Evolutionary conservation across 2,797 vertebrate genomes (phyloP), one percentile per base, ranked within the genome.

Genomic region (Rhadinocentrus ornatus): DNA sequence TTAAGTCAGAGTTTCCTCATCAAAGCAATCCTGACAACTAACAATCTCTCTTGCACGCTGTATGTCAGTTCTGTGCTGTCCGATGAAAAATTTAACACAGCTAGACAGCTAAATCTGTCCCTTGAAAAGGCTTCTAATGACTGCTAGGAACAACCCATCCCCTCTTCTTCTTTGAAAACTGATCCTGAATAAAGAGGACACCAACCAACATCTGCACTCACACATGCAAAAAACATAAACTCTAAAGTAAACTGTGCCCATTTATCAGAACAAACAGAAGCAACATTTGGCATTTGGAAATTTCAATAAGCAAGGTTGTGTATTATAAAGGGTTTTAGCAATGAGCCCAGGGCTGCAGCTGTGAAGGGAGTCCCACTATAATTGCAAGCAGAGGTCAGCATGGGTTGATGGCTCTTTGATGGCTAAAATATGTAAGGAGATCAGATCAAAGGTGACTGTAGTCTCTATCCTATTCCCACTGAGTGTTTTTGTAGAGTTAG

Each of bases 401-500:
- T 81, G 78, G 80, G 69, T 75, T 22, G 16, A 71, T 56, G 58
- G 56, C 62, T 70, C 82, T 88, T 88, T 90, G 87, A 87, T 90
- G 84, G 74, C 76, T 83, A 73, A 83, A 84, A 85, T 83, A 88
- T 86, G 80, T 78, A 85, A 89, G 86, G 82, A 84, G 80, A 85
- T 75, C 73, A 77, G 85, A 90, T 92, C 86, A 90, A 90, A 88
- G 86, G 86, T 88, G 83, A 78, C 66, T 66, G 44, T 29, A 85
- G 71, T 75, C 80, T 73, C 78, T 86, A 81, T 91, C 55, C 84
- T 82, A 63, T 83, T 78, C 77, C 54, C 68, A 72, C 54, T 73
- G 84, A 83, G 72, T 81, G 66, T 73, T 82, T 75, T 78, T 81
- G 57, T 26, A 46, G 65, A 86, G 84, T 88, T 79, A 71, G 66